phyloP scores from a whole-genome alignment of 2,113 vertebrate species.

The Azemiops feae region DNA sequence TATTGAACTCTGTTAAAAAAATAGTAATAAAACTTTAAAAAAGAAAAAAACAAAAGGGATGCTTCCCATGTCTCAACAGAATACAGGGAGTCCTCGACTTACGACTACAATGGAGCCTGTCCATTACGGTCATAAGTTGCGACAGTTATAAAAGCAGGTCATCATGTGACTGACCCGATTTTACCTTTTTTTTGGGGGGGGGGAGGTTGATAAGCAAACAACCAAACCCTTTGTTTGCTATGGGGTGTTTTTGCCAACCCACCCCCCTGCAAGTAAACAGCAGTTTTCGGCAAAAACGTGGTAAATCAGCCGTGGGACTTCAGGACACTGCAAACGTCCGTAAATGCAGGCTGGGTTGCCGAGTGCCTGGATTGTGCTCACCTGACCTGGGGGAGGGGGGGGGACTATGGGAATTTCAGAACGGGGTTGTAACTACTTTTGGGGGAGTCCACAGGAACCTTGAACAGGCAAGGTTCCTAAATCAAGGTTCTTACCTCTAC shows the following conservation, averaged over 20 bases:
- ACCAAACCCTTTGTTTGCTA: background rate
- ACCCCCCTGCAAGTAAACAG: background rate
- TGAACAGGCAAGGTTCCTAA: background rate
- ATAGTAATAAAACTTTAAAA: too few relatives aligned
- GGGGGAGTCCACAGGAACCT: background rate
- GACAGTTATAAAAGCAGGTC: background rate
- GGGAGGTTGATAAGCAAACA: background rate
- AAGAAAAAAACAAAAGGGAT: background rate
- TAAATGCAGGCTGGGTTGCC: fast-evolving
- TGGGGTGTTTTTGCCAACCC: background rate
- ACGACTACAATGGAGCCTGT: background rate
- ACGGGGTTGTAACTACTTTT: background rate
- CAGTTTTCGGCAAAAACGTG: background rate
- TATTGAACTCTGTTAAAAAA: too few relatives aligned
- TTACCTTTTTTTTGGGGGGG: background rate
- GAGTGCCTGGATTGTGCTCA: too few relatives aligned
- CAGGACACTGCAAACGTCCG: background rate
- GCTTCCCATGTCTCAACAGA: background rate
- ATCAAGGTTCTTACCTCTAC: background rate
- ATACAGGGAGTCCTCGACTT: background rate
- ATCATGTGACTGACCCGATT: background rate
- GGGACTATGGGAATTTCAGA: background rate
- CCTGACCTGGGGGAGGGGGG: fast-evolving
- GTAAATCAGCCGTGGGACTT: background rate
- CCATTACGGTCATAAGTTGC: background rate